Evolutionary conservation across 2,113 vertebrate species (phyloP).

Genomic region (Megalops atlanticus): DNA sequence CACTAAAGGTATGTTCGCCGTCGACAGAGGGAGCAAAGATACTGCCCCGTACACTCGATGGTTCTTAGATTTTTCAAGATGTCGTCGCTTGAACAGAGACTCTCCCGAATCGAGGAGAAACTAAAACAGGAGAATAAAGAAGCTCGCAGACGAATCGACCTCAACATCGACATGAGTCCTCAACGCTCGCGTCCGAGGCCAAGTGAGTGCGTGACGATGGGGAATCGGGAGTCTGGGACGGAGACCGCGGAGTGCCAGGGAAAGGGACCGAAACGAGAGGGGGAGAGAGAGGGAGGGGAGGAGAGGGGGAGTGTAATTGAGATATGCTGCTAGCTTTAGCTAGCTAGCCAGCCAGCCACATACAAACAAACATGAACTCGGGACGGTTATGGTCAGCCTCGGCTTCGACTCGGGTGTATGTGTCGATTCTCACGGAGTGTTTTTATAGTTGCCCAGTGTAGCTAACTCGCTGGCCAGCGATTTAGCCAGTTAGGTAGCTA

Average conservation of each 20-base stretch:
- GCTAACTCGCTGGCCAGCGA: background rate
- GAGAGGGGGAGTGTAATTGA: slow-evolving; percentile 34
- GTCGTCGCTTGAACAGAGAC: slow-evolving; percentile 82
- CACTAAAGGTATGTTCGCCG: background rate
- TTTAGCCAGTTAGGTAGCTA: background rate
- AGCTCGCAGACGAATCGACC: slow-evolving; percentile 73
- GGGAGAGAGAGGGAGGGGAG: slow-evolving; percentile 40
- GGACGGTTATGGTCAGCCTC: slow-evolving; percentile 10
- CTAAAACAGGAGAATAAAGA: slow-evolving; percentile 79
- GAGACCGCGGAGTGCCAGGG: background rate
- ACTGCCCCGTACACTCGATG: slow-evolving; percentile 56
- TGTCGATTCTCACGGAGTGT: background rate
- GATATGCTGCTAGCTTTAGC: slow-evolving; percentile 49
- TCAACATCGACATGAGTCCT: slow-evolving; percentile 79
- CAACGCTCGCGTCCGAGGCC: slow-evolving; percentile 74
- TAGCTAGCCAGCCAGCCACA: slow-evolving; percentile 59
- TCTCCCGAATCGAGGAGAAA: slow-evolving; percentile 80
- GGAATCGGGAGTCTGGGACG: slow-evolving; percentile 38
- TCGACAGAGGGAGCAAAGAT: slow-evolving; percentile 51
- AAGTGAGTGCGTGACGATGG: slow-evolving; percentile 65
- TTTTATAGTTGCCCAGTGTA: background rate
- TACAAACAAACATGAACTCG: slow-evolving; percentile 69
- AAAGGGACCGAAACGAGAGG: slow-evolving; percentile 3
- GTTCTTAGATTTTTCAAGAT: slow-evolving; percentile 77
- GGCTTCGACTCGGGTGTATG: background rate